Evolutionary conservation across 37 sponge, comb jelly and placozoan genomes (phyloP).

Genomic region (Corticium candelabrum): DNA sequence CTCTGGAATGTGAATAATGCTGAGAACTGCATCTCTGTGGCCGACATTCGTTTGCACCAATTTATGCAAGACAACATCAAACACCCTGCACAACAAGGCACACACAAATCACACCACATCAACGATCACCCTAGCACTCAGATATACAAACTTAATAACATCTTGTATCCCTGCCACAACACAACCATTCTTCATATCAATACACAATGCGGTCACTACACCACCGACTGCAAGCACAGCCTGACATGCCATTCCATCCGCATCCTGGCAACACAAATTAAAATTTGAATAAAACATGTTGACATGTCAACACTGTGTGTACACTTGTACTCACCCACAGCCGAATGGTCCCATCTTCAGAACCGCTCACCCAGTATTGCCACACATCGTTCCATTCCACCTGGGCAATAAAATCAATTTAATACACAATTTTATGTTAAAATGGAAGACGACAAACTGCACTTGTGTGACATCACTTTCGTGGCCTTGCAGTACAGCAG

Average conservation of each 20-base stretch:
- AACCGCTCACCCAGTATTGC: constrained; percentile 55
- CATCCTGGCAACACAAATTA: neutral
- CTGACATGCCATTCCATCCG: constrained; percentile 22
- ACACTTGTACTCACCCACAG: constrained; percentile 50
- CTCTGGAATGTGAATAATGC: constrained; percentile 55
- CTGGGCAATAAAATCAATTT: constrained; percentile 12
- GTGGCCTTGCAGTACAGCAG: constrained; percentile 38
- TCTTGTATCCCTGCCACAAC: constrained; percentile 32
- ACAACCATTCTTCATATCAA: constrained; percentile 46
- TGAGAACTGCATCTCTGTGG: constrained; percentile 33
- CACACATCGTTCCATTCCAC: constrained; percentile 33
- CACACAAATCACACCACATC: neutral
- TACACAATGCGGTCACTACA: constrained; percentile 34
- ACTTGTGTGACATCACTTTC: constrained; percentile 64
- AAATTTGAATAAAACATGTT: neutral
- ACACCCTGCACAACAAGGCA: constrained; percentile 23
- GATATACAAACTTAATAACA: constrained; percentile 46
- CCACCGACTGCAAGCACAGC: constrained; percentile 17
- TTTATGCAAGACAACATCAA: constrained; percentile 18
- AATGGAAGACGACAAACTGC: no score
- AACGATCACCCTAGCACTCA: no score
- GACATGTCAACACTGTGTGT: neutral
- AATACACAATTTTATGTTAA: neutral
- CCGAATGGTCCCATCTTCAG: constrained; percentile 57
- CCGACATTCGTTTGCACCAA: constrained; percentile 38